Percentiles rank a stretch among this genome's conserved stretches.
These are phyloP conservation scores for Agonopterix subpropinquella DNA, from an alignment of 2,888 invertebrate species.

Conservation along the genomic window DNA sequence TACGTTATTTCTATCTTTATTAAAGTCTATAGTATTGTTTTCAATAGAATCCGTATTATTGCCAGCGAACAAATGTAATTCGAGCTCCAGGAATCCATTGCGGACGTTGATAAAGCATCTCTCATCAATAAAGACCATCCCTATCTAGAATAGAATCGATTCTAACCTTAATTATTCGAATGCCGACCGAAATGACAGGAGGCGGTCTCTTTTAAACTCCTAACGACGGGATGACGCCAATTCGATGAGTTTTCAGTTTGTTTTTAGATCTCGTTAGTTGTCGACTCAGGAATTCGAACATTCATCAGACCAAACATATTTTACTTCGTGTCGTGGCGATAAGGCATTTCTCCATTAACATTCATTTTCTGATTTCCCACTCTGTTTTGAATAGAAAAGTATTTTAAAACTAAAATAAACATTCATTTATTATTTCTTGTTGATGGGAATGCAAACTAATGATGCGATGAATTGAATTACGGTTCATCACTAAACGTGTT, in stretches of 20 bases:
- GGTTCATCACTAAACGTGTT: constrained; percentile 21
- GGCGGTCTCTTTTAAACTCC: constrained; percentile 42
- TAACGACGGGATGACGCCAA: constrained; percentile 45
- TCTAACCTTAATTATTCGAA: constrained; percentile 55
- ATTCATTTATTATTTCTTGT: constrained; percentile 16
- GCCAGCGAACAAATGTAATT: neutral
- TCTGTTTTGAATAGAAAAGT: constrained; percentile 18
- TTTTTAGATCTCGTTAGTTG: constrained; percentile 62
- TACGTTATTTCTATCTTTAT: constrained; percentile 15
- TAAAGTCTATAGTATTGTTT: neutral
- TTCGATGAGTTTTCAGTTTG: constrained; percentile 46
- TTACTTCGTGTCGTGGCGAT: constrained; percentile 47
- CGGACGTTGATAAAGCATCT: constrained; percentile 58
- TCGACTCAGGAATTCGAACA: constrained; percentile 45
- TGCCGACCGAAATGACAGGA: constrained; percentile 44
- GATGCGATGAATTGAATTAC: constrained; percentile 10
- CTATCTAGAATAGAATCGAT: constrained; percentile 50
- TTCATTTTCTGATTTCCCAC: constrained; percentile 31
- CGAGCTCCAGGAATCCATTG: constrained; percentile 3
- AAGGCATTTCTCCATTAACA: constrained; percentile 57
- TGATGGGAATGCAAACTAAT: neutral
- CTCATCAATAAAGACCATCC: constrained; percentile 53
- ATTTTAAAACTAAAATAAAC: constrained; percentile 57
- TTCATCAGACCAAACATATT: constrained; percentile 57
- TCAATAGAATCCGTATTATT: too few species aligned